Percentiles rank a stretch among this genome's conserved stretches.
Evolutionary conservation across 2,888 invertebrate species (phyloP).

Genomic region (Stenoptilia bipunctidactyla): DNA sequence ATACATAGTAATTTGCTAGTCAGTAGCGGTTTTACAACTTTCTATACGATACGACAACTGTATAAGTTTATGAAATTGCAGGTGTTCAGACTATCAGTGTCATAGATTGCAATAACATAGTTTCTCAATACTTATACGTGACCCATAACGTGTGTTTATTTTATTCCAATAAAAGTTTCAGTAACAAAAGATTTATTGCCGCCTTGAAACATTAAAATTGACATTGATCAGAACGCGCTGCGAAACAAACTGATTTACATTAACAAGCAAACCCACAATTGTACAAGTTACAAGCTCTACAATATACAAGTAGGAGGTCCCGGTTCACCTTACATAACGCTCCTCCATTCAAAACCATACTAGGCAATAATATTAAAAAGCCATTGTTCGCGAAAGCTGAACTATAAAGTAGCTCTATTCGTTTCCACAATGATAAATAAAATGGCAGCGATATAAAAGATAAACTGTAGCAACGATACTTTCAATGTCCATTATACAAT

Average conservation of each 20-base stretch:
- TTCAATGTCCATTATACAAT: slow-evolving; percentile 11
- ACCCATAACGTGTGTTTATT: no score
- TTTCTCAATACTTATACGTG: no score
- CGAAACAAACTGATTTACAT: slow-evolving; percentile 44
- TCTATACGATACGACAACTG: no score
- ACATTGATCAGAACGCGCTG: slow-evolving; percentile 32
- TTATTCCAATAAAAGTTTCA: no score
- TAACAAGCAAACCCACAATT: slow-evolving; percentile 26
- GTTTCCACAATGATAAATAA: slow-evolving; percentile 2
- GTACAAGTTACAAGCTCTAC: slow-evolving; percentile 19
- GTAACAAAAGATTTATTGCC: no score
- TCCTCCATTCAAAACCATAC: slow-evolving; percentile 25
- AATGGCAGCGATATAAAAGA: no score
- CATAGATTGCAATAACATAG: no score
- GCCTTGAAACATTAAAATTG: slow-evolving; percentile 16
- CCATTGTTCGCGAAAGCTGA: slow-evolving; percentile 10
- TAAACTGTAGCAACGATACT: no score
- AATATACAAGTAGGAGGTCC: slow-evolving; percentile 38
- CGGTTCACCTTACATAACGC: slow-evolving; percentile 31
- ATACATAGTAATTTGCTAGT: no score
- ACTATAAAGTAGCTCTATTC: slow-evolving; percentile 6
- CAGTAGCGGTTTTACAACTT: no score
- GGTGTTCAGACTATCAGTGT: no score
- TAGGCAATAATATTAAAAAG: slow-evolving; percentile 18
- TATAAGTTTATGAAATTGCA: no score